A percentile compares a stretch with the other conserved stretches of the same genome.
These are phyloP conservation scores for Drosophila sproati DNA, from an alignment of 1,140 invertebrate species.

Conservation along the genomic window DNA sequence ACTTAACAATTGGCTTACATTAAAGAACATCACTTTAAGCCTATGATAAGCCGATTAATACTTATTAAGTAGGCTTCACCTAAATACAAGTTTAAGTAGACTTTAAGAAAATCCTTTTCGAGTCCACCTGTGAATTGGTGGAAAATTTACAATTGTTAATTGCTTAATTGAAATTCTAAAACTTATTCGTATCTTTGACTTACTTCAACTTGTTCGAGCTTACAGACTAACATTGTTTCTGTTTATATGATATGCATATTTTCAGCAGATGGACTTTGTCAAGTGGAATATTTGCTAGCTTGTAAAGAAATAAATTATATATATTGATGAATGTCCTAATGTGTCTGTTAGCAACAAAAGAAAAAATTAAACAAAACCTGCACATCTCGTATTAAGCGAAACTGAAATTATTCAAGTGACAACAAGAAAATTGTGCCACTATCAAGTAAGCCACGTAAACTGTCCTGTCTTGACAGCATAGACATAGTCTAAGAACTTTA, in stretches of 20 bases:
- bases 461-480: not conserved
- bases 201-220: not conserved
- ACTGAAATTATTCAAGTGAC: conserved; percentile 1
- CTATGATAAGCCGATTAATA: not conserved
- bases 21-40: not conserved
- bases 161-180: too few species aligned
- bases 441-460: conserved; percentile 10
- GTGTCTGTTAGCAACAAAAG: conserved; percentile 2
- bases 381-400: conserved; percentile 12
- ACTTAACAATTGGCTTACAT: not conserved
- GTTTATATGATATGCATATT: too few species aligned
- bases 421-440: conserved; percentile 2
- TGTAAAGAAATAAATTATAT: conserved; percentile 16
- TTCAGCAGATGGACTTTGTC: not conserved
- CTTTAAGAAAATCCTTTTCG: too few species aligned
- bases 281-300: conserved; percentile 2
- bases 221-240: not conserved
- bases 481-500: not conserved
- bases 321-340: conserved; percentile 17
- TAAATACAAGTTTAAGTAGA: too few species aligned
- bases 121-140: too few species aligned
- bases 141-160: too few species aligned
- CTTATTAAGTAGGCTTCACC: too few species aligned
- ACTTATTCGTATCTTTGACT: too few species aligned
- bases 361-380: not conserved